Base-by-base conservation (phyloP, 2,888 invertebrate genomes). In the Papilio elwesi region DNA sequence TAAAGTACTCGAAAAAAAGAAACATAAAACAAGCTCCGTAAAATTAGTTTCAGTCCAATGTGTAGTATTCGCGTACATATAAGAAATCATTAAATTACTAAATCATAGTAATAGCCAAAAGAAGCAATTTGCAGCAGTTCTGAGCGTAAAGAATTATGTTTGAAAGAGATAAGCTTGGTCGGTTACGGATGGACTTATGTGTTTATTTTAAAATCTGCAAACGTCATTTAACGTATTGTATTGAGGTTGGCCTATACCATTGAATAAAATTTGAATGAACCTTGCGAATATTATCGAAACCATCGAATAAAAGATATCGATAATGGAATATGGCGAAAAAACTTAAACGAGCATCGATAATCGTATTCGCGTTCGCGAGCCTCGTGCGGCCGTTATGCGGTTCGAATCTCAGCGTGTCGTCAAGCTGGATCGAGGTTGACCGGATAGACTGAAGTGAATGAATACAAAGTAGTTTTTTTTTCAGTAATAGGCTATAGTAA, bases 261-360 rank as follows among this genome's bases (percentile, higher is more conserved):
- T 13, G 55, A 36, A 36, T 57, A 57, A 36, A 36, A 57, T 36
- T 26, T 53, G 11, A 36, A 57, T 13, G 36, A 57, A 36, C 55
- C 36, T 57, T 36, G 36, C 36, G 38, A 59, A 59, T 38, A 38
- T 38, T 1, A 38, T 43, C 43, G 7, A 43, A 43, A 43, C 2
- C 43, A 43, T 43, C 43, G 43, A 43, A 43, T 43, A 43, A 43
- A 43, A 43, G 43, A 57, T 13, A 38, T 57, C 53, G 16, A 43
- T 43, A 26, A 57, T 57, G 1, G 36, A n/a, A 57, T 38, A 57
- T 57, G 57, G 16, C 38, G 57, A 57, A 57, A 57, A n/a, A 57
- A 36, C 12, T 57, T 55, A 59, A n/a, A 59, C 59, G 38, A 43
- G 59, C 43, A 43, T 43, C n/a, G 59, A 59, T 59, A 59, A 38